Percentiles rank a stretch among this genome's conserved stretches.
Conservation (phyloP, 2,797 vertebrate species). For the Bryconaethiops microstoma region DNA sequence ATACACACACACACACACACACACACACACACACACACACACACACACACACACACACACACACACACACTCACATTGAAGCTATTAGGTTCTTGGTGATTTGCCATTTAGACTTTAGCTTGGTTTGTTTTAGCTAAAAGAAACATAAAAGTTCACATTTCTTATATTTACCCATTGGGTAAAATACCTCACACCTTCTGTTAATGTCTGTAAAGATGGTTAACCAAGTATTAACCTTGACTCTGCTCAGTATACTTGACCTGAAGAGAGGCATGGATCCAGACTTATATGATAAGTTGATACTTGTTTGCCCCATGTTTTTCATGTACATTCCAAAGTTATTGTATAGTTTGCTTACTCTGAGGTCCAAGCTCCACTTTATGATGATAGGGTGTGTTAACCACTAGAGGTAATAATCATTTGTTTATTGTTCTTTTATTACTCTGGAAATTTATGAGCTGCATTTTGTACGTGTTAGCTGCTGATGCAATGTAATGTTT, state of each 20-base stretch:
- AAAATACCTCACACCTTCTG: neutral
- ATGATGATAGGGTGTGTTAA: neutral
- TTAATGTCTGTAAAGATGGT: conserved; percentile 10
- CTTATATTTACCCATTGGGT: neutral
- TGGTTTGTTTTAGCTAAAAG: neutral
- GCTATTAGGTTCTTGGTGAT: neutral
- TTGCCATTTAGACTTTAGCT: neutral
- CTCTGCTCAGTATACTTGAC: neutral
- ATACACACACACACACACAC: too few species aligned
- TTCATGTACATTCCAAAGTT: neutral
- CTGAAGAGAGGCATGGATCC: neutral
- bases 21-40: neutral
- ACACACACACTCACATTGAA: neutral
- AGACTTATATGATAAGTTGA: neutral
- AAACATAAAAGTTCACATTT: neutral
- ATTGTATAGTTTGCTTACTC: neutral
- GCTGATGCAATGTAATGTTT: too few species aligned
- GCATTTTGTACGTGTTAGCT: neutral
- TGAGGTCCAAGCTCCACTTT: neutral
- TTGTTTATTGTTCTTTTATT: neutral
- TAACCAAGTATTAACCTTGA: conserved; percentile 6
- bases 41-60: neutral
- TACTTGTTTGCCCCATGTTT: neutral
- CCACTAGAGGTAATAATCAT: neutral
- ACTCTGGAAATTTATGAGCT: neutral